Conservation (phyloP, 2,888 invertebrate species). For the Sepiola atlantica region DNA sequence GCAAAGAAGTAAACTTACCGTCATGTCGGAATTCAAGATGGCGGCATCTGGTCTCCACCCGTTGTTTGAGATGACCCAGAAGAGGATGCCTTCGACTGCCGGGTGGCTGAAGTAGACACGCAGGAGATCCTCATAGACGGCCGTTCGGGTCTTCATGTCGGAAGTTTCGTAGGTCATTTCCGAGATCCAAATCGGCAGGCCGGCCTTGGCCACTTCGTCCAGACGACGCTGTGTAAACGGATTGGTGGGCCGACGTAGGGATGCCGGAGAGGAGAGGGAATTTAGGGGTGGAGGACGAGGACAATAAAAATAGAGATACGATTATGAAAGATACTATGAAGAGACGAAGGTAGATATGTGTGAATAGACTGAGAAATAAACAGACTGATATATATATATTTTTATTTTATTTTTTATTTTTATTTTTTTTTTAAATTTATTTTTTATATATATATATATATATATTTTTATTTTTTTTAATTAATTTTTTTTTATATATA, state of each 20-base stretch:
- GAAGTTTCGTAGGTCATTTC: conserved; percentile 55
- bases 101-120: conserved; percentile 55
- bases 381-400: not conserved
- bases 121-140: conserved; percentile 53
- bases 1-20: not conserved
- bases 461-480: too few species aligned
- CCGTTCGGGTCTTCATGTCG: conserved; percentile 55
- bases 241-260: not conserved
- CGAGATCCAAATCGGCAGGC: conserved; percentile 61
- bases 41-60: not conserved
- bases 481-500: too few species aligned
- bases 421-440: too few species aligned
- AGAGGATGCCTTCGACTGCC: conserved; percentile 54
- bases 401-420: too few species aligned
- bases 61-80: conserved; percentile 61
- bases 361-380: too few species aligned
- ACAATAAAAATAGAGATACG: not conserved
- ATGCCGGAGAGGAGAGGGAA: not conserved
- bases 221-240: conserved; percentile 52
- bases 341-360: not conserved
- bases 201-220: conserved; percentile 56
- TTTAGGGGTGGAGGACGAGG: not conserved
- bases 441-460: too few species aligned
- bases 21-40: not conserved
- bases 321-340: not conserved